phyloP scores from a whole-genome alignment of 1,140 invertebrate species.

The Drosophila fuyamai region DNA sequence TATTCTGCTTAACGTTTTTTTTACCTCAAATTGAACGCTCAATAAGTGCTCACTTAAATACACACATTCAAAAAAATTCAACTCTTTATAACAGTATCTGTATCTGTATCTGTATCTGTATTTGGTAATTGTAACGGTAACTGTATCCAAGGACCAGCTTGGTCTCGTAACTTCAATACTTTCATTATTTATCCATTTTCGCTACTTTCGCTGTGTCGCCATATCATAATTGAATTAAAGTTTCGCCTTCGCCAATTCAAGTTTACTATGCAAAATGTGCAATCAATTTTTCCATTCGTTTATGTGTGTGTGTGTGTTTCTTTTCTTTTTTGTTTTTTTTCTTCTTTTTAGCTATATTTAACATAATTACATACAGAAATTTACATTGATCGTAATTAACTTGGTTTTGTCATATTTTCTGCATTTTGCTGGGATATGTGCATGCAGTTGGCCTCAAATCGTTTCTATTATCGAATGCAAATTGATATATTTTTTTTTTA shows the following conservation, averaged over 20 bases:
- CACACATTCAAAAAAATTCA: slow-evolving; percentile 33
- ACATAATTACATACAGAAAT: slow-evolving; percentile 74
- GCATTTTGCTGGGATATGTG: slow-evolving; percentile 26
- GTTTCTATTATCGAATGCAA: slow-evolving; percentile 6
- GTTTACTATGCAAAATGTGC: slow-evolving; percentile 41
- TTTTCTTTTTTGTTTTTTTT: neutral
- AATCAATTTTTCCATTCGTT: slow-evolving; percentile 20
- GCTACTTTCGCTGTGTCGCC: neutral
- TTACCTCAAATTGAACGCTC: slow-evolving; percentile 9
- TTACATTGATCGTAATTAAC: slow-evolving; percentile 61
- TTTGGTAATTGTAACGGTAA: neutral
- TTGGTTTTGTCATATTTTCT: slow-evolving; percentile 20
- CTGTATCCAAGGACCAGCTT: slow-evolving; percentile 67
- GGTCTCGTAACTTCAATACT: slow-evolving; percentile 30
- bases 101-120: slow-evolving; percentile 9
- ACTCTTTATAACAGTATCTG: slow-evolving; percentile 8
- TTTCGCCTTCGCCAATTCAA: neutral
- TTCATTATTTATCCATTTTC: neutral
- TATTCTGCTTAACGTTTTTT: neutral
- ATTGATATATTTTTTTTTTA: slow-evolving; percentile 5
- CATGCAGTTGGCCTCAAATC: slow-evolving; percentile 9
- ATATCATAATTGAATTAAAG: slow-evolving; percentile 8
- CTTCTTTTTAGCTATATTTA: slow-evolving; percentile 15
- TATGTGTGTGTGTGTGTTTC: neutral
- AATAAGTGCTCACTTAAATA: slow-evolving; percentile 6